These are phyloP conservation scores for Octomys mimax DNA, from an alignment of 2,797 vertebrate genomes.

Conservation along the genomic window DNA sequence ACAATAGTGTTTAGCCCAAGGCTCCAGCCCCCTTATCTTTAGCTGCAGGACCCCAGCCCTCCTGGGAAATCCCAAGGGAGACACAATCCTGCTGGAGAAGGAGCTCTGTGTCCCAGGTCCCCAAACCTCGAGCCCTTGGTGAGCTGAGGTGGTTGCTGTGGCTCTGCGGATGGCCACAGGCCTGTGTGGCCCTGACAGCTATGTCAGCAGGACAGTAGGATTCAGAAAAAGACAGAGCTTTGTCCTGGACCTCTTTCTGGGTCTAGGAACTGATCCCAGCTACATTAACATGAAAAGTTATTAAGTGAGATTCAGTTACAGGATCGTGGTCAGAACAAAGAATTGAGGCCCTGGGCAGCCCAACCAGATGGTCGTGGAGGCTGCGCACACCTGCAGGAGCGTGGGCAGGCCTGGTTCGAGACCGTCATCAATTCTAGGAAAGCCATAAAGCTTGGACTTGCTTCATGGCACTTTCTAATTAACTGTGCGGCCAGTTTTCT, in stretches of 20 bases:
- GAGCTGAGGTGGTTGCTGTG: not conserved
- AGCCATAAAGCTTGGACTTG: constrained; percentile 82
- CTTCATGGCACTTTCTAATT: constrained; percentile 86
- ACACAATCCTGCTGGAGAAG: not conserved
- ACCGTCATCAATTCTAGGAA: constrained; percentile 78
- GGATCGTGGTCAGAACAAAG: constrained; percentile 78
- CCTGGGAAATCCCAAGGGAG: constrained; percentile 59
- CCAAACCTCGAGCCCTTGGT: constrained; percentile 54
- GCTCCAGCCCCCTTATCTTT: not conserved
- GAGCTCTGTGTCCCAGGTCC: not conserved
- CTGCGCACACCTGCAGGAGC: constrained; percentile 83
- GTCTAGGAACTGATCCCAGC: constrained; percentile 69
- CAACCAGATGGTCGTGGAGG: constrained; percentile 74
- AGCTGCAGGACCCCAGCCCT: constrained; percentile 1
- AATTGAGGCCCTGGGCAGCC: constrained; percentile 70
- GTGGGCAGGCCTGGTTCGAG: constrained; percentile 71
- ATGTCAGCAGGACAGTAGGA: constrained; percentile 58
- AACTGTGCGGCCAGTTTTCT: constrained; percentile 79
- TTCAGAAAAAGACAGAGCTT: constrained; percentile 75
- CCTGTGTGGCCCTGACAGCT: constrained; percentile 74
- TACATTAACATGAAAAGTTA: constrained; percentile 85
- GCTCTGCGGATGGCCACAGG: not conserved
- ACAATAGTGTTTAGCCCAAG: constrained; percentile 27
- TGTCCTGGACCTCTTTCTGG: constrained; percentile 62
- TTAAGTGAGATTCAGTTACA: constrained; percentile 87